Base-by-base conservation (phyloP, 2,888 invertebrate genomes). In the Gastracanthus pulcherrimus region DNA sequence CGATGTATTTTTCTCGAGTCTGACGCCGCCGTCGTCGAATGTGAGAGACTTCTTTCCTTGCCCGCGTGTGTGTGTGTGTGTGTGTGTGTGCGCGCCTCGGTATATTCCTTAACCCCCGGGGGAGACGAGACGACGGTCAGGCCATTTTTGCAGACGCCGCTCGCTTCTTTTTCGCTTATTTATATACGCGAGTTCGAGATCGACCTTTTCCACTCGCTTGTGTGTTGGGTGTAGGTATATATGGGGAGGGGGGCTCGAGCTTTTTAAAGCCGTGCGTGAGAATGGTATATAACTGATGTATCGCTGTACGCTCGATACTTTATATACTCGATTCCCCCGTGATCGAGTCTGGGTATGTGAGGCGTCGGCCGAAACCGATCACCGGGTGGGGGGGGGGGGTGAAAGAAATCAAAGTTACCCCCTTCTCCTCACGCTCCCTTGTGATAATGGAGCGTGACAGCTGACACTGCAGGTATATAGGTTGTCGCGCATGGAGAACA, bases 381-480 rank as follows among this genome's bases (percentile, higher is more conserved):
- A 60, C 69, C 60, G n/a, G n/a, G n/a, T n/a, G n/a, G n/a, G n/a
- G n/a, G n/a, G n/a, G n/a, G n/a, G 23, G 74, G 75, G 75, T 60
- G 64, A 38, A 66, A 36, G 71, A 76, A 74, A 81, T 81, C 69
- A 77, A 77, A 81, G 81, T 77, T 74, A 48, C 34, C 55, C 71
- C 71, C 48, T 31, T n/a, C n/a, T n/a, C n/a, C n/a, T n/a, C n/a
- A n/a, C n/a, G n/a, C n/a, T 38, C 38, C 55, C 31, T 23, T 9
- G 26, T 55, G 72, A 79, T 74, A 67, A 58, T 69, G 55, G 69
- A 23, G 26, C 69, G 38, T 55, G 80, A 80, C 80, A 69, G 80
- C 60, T 79, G 71, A 38, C 72, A n/a, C n/a, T n/a, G n/a, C n/a
- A n/a, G n/a, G n/a, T n/a, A n/a, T n/a, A n/a, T n/a, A n/a, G n/a